A percentile compares a stretch with the other conserved stretches of the same genome.
phyloP scores from a whole-genome alignment of 2,113 vertebrate genomes.

The Dipodomys stephensi region DNA sequence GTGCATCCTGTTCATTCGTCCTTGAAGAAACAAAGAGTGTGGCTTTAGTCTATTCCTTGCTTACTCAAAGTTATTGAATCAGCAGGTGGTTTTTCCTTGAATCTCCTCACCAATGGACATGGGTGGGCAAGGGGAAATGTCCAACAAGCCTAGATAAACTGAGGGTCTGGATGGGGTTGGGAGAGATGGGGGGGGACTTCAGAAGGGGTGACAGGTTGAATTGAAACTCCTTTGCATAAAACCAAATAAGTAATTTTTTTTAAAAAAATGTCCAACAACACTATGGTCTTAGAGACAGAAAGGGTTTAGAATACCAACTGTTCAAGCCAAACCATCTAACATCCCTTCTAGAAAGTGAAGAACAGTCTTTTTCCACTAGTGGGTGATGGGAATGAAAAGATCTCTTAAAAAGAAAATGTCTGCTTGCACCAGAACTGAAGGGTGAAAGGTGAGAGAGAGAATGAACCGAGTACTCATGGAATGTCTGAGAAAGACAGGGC shows the following conservation, averaged over 20 bases:
- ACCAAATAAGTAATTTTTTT: no score
- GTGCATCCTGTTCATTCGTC: not conserved
- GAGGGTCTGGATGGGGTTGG: no score
- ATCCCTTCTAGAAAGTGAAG: not conserved
- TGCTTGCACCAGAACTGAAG: not conserved
- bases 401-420: slow-evolving; percentile 29
- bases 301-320: not conserved
- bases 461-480: not conserved
- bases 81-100: not conserved
- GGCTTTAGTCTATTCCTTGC: no score
- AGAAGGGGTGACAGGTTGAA: no score
- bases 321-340: not conserved
- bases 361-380: not conserved
- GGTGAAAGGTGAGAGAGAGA: no score
- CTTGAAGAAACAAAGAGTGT: not conserved
- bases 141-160: no score
- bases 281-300: not conserved
- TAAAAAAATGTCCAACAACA: not conserved
- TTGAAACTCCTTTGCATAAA: no score
- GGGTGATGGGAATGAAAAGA: not conserved
- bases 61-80: not conserved
- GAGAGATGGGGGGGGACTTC: no score
- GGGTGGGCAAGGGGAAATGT: not conserved
- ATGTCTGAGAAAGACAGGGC: not conserved
- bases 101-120: not conserved